Evolutionary conservation across 2,888 invertebrate species (phyloP), one percentile per base, ranked within the genome.

Genomic region (Aleiodes leptofemur): DNA sequence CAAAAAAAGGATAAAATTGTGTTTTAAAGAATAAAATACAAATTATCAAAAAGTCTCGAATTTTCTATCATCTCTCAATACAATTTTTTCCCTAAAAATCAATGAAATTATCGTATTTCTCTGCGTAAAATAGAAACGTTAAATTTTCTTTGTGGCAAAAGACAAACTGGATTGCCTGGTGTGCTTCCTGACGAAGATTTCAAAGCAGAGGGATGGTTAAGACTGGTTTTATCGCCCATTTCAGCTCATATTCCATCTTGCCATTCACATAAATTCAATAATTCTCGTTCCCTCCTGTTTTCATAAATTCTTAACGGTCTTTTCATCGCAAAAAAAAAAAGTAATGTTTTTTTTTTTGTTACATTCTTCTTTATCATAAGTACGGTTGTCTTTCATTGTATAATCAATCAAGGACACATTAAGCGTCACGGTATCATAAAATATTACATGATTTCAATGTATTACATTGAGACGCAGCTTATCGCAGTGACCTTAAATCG

Each of bases 121-220:
- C 9, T 9, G 3, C 0, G 11, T 43, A 43, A 43, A 43, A 43
- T 43, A 43, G 43, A 43, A 43, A 43, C 9, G 43, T 53, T n/a
- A 16, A 53, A 9, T 53, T 53, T 53, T 53, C 53, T 53, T 61
- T 82, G 83, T 85, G 84, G 86, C 83, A 82, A 79, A 85, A 83
- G 82, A 56, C 73, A 79, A 83, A 81, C 78, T 81, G 84, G 85
- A 84, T 86, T 86, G 84, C 78, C 77, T 78, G 84, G 86, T 81
- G 85, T 84, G 84, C 81, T 79, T 76, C 78, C 43, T 53, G 57
- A 77, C 77, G 73, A 77, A 74, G 68, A 77, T 80, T 43, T 43
- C 8, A 43, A 43, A 74, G 76, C 77, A 77, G 77, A 70, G 72
- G 73, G 64, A 64, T 59, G 55, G 56, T 72, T 16, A 61, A 76